These are phyloP conservation scores for Drosophila eugracilis DNA, from an alignment of 1,140 invertebrate genomes.

Conservation along the genomic window DNA sequence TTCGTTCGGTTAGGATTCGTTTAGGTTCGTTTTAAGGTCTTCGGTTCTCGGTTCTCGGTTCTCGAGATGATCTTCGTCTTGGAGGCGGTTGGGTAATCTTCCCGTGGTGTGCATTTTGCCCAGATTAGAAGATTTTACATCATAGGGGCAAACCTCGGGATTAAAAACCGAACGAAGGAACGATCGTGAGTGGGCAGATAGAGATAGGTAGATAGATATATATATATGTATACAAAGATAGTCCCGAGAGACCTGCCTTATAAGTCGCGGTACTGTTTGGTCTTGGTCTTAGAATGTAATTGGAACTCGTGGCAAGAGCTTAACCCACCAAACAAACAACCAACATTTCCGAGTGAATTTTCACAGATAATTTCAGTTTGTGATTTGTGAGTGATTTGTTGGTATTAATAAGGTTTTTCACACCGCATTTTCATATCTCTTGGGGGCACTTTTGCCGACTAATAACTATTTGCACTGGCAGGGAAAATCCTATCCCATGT, in stretches of 20 bases:
- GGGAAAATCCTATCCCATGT: neutral
- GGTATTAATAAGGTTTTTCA: constrained; percentile 2
- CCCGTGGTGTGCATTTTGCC: constrained; percentile 2
- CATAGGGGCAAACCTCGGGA: constrained; percentile 27
- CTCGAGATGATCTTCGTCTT: constrained; percentile 2
- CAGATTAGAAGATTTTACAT: constrained; percentile 55
- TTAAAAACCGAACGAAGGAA: constrained; percentile 22
- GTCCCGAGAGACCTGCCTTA: constrained; percentile 12
- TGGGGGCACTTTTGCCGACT: neutral
- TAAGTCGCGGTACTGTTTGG: constrained; percentile 16
- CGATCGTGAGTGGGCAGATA: constrained; percentile 10
- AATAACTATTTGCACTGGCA: neutral
- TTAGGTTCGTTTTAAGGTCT: too few relatives aligned
- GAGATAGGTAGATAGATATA: neutral
- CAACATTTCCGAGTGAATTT: constrained; percentile 26
- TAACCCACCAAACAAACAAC: constrained; percentile 14
- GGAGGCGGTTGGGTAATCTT: constrained; percentile 48
- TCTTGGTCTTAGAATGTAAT: constrained; percentile 46
- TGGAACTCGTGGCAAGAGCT: constrained; percentile 52
- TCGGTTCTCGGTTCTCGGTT: neutral
- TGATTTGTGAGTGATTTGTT: constrained; percentile 14
- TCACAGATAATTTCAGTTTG: constrained; percentile 40
- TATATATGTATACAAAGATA: too few relatives aligned
- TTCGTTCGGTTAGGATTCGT: neutral
- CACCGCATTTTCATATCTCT: neutral